A percentile compares a stretch with the other conserved stretches of the same genome.
phyloP scores from a whole-genome alignment of 1,140 invertebrate species.

The Leptonema lineaticorne region DNA sequence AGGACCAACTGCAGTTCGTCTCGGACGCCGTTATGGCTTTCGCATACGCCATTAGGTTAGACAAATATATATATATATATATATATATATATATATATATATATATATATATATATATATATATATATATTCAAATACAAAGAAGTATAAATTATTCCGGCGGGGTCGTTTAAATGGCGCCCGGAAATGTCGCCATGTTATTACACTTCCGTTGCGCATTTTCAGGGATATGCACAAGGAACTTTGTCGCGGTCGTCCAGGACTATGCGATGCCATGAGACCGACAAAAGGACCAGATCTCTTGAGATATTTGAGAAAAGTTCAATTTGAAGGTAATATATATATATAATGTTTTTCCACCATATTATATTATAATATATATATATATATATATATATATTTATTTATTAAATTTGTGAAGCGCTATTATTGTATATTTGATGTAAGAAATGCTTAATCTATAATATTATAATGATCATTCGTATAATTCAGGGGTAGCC shows the following conservation, averaged over 20 bases:
- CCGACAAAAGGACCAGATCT: conserved; percentile 83
- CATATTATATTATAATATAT: not conserved
- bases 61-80: not conserved
- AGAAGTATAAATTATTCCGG: not conserved
- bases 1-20: conserved; percentile 89
- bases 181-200: too few species aligned
- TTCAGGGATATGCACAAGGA: conserved; percentile 80
- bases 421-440: too few species aligned
- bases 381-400: too few species aligned
- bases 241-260: conserved; percentile 69
- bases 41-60: conserved; percentile 80
- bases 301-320: conserved; percentile 79
- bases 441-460: too few species aligned
- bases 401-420: too few species aligned
- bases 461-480: too few species aligned
- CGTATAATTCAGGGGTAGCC: too few species aligned
- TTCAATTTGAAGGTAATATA: conserved; percentile 78
- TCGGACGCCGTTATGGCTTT: conserved; percentile 91
- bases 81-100: conserved; percentile 1
- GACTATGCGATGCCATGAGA: conserved; percentile 84
- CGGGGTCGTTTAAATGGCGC: too few species aligned
- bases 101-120: not conserved
- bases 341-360: not conserved
- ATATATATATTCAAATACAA: too few species aligned
- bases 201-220: conserved; percentile 17